Evolutionary conservation across 2,113 vertebrate genomes (phyloP).

Genomic region (Sinocyclocheilus maitianheensis): DNA sequence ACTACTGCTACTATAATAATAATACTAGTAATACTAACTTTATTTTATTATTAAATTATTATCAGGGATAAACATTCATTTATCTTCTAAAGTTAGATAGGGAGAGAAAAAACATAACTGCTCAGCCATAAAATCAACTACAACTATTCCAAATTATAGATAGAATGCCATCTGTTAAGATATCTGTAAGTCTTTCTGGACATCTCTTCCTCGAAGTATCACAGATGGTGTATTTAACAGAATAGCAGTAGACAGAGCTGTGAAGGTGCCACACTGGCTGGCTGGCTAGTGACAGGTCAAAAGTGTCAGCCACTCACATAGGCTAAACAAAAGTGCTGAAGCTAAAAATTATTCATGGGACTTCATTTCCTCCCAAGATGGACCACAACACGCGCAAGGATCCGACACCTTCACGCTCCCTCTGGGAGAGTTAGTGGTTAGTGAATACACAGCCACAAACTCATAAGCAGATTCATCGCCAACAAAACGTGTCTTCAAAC

Average conservation of each 20-base stretch:
- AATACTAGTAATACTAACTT: not conserved
- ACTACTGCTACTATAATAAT: not conserved
- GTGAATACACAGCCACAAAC: slow-evolving; percentile 51
- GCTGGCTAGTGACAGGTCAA: slow-evolving; percentile 35
- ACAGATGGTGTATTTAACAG: slow-evolving; percentile 35
- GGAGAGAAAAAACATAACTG: no score
- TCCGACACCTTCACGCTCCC: slow-evolving; percentile 13
- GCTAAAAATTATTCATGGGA: slow-evolving; percentile 1
- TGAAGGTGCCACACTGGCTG: slow-evolving; percentile 38
- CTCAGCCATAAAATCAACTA: not conserved
- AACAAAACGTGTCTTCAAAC: slow-evolving; percentile 17
- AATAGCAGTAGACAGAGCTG: slow-evolving; percentile 25
- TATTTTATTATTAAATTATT: not conserved
- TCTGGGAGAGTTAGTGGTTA: slow-evolving; percentile 12
- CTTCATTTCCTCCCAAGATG: not conserved
- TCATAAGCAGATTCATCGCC: slow-evolving; percentile 25
- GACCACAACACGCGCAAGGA: slow-evolving; percentile 14
- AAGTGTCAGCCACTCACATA: slow-evolving; percentile 33
- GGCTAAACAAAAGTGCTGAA: slow-evolving; percentile 35
- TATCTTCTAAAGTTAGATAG: not conserved
- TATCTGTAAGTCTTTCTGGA: slow-evolving; percentile 14
- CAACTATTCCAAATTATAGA: slow-evolving; percentile 13
- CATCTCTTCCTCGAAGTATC: not conserved
- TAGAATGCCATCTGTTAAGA: slow-evolving; percentile 34
- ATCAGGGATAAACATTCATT: not conserved